Evolutionary conservation across 1,140 invertebrate species (phyloP).

Genomic region (Plutomurus gul): DNA sequence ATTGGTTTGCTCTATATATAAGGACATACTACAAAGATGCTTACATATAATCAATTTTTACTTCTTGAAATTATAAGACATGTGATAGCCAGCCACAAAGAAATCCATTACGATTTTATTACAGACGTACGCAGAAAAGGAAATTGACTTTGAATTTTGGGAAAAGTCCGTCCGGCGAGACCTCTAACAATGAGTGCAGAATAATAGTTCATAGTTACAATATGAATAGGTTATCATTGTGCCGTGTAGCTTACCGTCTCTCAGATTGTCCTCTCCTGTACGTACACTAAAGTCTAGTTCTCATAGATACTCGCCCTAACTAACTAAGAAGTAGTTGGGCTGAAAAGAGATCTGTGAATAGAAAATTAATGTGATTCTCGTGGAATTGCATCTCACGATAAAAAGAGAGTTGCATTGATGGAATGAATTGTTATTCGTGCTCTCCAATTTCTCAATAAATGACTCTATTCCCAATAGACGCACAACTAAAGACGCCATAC

Average conservation of each 20-base stretch:
- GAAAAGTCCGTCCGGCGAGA: neutral
- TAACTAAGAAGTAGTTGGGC: too few species aligned
- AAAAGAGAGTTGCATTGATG: neutral
- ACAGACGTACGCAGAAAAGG: slow-evolving; percentile 8
- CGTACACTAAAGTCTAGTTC: neutral
- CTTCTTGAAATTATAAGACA: neutral
- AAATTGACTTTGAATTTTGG: neutral
- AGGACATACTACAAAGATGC: neutral
- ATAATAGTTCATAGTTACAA: neutral
- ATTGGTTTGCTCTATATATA: neutral
- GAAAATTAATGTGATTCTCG: slow-evolving; percentile 15
- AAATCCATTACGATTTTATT: neutral
- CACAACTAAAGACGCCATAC: too few species aligned
- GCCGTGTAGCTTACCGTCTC: too few species aligned
- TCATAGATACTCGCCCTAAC: too few species aligned
- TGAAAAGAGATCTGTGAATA: slow-evolving; percentile 18
- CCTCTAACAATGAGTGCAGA: neutral
- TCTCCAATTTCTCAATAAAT: slow-evolving; percentile 28
- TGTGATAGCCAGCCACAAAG: neutral
- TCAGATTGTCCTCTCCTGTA: too few species aligned
- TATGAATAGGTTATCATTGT: too few species aligned
- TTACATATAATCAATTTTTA: neutral
- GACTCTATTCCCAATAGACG: neutral
- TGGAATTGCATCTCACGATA: slow-evolving; percentile 16
- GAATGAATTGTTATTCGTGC: slow-evolving; percentile 6